A percentile compares a stretch with the other conserved stretches of the same genome.
Conservation (phyloP, 2,888 invertebrate genomes). For the Acrobasis suavella region DNA sequence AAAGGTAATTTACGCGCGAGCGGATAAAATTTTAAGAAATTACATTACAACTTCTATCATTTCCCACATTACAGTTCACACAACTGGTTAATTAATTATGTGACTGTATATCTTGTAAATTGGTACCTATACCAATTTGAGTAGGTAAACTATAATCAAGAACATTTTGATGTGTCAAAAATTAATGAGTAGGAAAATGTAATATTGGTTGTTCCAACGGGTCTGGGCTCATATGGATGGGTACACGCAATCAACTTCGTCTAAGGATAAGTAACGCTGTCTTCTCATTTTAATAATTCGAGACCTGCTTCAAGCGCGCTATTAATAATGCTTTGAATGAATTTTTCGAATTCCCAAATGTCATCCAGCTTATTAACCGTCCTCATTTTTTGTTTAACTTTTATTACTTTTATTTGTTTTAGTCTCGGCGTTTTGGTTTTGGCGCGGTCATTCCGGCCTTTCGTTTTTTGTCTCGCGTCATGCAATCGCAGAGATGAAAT, state of each 20-base stretch:
- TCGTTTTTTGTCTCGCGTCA: slow-evolving; percentile 77
- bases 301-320: slow-evolving; percentile 67
- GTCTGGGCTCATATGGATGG: too few species aligned
- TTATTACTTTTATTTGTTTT: slow-evolving; percentile 79
- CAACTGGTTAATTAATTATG: too few species aligned
- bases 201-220: too few species aligned
- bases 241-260: slow-evolving; percentile 45
- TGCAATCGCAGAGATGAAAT: slow-evolving; percentile 75
- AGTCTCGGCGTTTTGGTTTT: slow-evolving; percentile 76
- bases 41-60: too few species aligned
- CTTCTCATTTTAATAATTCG: slow-evolving; percentile 71
- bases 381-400: slow-evolving; percentile 77
- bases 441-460: slow-evolving; percentile 78
- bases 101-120: too few species aligned
- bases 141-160: too few species aligned
- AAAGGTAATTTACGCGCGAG: too few species aligned
- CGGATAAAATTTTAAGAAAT: too few species aligned
- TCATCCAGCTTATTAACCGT: slow-evolving; percentile 82
- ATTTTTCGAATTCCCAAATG: slow-evolving; percentile 81
- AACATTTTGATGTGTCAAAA: slow-evolving; percentile 27
- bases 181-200: slow-evolving; percentile 36
- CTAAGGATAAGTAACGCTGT: slow-evolving; percentile 64
- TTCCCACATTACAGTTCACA: too few species aligned
- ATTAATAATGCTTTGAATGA: slow-evolving; percentile 78
- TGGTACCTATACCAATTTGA: too few species aligned